phyloP scores from a whole-genome alignment of 2,113 vertebrate species.

The Spheniscus mendiculus region DNA sequence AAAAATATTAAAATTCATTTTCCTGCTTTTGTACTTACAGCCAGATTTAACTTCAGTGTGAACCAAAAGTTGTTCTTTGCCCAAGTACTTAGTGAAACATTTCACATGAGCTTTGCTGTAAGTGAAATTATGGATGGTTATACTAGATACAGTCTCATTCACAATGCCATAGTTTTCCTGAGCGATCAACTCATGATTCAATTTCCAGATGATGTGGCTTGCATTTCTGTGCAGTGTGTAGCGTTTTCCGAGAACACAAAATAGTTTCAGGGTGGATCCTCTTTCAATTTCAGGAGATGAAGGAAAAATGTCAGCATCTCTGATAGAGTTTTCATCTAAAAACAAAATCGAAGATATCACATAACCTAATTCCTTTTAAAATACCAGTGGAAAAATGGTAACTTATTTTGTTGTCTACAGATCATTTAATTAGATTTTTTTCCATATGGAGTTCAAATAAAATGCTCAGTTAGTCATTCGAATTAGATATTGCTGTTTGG shows the following conservation, averaged over 20 bases:
- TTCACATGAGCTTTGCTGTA: slow-evolving; percentile 25
- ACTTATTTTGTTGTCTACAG: background rate
- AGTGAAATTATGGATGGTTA: slow-evolving; percentile 62
- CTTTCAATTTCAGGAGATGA: slow-evolving; percentile 41
- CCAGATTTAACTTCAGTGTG: slow-evolving; percentile 48
- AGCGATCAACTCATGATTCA: slow-evolving; percentile 38
- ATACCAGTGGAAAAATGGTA: background rate
- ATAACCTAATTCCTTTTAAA: background rate
- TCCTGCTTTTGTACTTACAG: slow-evolving; percentile 46
- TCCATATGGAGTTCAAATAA: background rate
- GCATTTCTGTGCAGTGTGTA: slow-evolving; percentile 19
- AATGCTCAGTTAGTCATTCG: background rate
- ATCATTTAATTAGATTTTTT: background rate
- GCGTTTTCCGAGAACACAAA: slow-evolving; percentile 33
- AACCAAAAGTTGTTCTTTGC: slow-evolving; percentile 7
- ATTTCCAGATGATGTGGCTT: slow-evolving; percentile 65
- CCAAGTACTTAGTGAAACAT: slow-evolving; percentile 34
- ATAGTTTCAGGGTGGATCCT: slow-evolving; percentile 26
- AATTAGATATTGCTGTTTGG: background rate
- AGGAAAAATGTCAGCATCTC: slow-evolving; percentile 39
- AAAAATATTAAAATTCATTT: background rate
- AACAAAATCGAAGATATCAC: background rate
- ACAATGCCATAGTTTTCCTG: slow-evolving; percentile 7
- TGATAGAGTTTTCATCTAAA: background rate
- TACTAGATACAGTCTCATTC: slow-evolving; percentile 44